Evolutionary conservation across 2,888 invertebrate genomes (phyloP).

Genomic region (Glyphotaelius pellucidus): DNA sequence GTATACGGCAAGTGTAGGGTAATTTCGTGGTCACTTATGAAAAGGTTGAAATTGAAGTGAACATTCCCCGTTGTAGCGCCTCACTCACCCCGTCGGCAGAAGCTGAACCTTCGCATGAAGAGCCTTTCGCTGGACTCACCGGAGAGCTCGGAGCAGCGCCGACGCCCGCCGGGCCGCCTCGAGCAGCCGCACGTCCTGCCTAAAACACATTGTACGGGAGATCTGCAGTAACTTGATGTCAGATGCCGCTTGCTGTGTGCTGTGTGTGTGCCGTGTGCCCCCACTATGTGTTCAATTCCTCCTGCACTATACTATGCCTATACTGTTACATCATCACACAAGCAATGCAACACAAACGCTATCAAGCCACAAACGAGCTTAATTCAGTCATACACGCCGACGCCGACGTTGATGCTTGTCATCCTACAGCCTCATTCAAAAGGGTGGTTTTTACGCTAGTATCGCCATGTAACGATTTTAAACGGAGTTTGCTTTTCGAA

Average conservation of each 20-base stretch:
- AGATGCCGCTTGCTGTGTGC: conserved; percentile 33
- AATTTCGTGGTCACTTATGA: background rate
- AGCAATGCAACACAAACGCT: background rate
- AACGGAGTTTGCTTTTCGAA: too few relatives aligned
- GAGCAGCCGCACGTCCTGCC: conserved; percentile 57
- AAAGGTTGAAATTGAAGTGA: background rate
- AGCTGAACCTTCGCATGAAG: conserved; percentile 98
- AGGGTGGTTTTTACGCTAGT: background rate
- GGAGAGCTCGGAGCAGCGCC: conserved; percentile 90
- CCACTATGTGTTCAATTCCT: background rate
- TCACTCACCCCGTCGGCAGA: conserved; percentile 96
- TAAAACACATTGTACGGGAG: conserved; percentile 63
- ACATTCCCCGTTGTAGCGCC: conserved; percentile 82
- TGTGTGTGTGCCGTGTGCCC: background rate
- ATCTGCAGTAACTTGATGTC: conserved; percentile 39
- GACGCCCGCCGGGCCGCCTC: conserved; percentile 75
- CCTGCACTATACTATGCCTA: background rate
- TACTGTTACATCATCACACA: background rate
- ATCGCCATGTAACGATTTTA: too few relatives aligned
- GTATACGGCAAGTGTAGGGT: background rate
- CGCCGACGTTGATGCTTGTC: background rate
- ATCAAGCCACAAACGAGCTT: background rate
- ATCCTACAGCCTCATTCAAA: background rate
- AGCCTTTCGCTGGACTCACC: conserved; percentile 97
- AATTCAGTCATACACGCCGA: background rate